Base-by-base conservation (phyloP, 2,888 invertebrate species). In the Brassicogethes aeneus region DNA sequence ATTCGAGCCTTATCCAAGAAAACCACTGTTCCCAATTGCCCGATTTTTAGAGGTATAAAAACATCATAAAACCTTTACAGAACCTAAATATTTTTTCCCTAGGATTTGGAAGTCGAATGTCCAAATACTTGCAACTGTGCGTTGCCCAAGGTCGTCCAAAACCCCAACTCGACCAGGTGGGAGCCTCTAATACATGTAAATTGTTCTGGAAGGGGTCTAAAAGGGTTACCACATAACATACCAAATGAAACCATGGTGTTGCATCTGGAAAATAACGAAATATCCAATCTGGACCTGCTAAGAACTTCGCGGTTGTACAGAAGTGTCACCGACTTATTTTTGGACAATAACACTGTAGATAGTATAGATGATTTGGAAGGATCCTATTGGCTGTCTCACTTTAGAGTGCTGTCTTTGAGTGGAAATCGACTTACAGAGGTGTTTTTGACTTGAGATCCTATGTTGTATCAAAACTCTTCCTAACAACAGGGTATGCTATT, bases 371-470 rank as follows among this genome's bases (percentile, higher is more conserved):
- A 77, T 2, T 64, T 90, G 40, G 90, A 90, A 57, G 84, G 83
- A 13, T 79, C 85, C 0, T 76, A 80, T 54, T 91, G 87, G 87
- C 73, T 90, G 49, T 73, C 77, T 17, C 76, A 79, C 38, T 89
- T 90, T 60, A 73, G 88, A 37, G 76, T 85, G 2, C 69, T 90
- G n/a, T 87, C 85, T 55, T 70, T 91, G 17, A 74, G 78, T 33
- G 81, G 81, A 32, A 91, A 90, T 62, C 71, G 73, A 55, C 61
- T 90, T 34, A 74, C 76, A 38, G 81, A 85, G 72, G 86, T 87
- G n/a, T n/a, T n/a, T n/a, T n/a, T n/a, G n/a, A n/a, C n/a, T n/a
- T n/a, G 64, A 54, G 59, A 60, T 7, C 23, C 23, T 23, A 23
- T 10, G 5, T 23, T 23, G 10, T 7, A 23, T 23, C n/a, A n/a